phyloP scores from a whole-genome alignment of 2,113 vertebrate genomes.

The Speoplatyrhinus poulsoni region DNA sequence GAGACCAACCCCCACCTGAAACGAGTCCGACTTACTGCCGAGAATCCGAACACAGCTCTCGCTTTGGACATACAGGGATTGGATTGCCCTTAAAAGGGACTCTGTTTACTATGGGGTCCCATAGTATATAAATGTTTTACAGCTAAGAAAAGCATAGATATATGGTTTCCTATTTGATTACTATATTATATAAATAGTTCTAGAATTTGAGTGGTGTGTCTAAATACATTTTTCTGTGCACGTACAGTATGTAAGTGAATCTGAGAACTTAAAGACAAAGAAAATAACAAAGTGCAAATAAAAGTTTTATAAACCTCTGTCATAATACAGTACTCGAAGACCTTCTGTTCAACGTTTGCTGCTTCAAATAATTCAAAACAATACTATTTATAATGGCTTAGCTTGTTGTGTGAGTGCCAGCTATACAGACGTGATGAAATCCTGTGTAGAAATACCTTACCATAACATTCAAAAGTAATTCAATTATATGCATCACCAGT shows the following conservation, averaged over 20 bases:
- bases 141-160: conserved; percentile 6
- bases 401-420: conserved; percentile 40
- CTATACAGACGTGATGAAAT: conserved; percentile 50
- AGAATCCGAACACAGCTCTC: too few relatives aligned
- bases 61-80: too few relatives aligned
- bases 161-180: not conserved
- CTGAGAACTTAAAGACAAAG: not conserved
- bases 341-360: conserved; percentile 31
- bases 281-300: conserved; percentile 4
- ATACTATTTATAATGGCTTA: conserved; percentile 45
- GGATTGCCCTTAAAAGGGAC: too few relatives aligned
- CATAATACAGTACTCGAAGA: conserved; percentile 13
- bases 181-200: not conserved
- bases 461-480: conserved; percentile 63
- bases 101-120: too few relatives aligned
- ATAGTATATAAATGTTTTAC: not conserved
- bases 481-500: conserved; percentile 71
- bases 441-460: conserved; percentile 58
- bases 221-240: too few relatives aligned
- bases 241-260: too few relatives aligned
- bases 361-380: conserved; percentile 46
- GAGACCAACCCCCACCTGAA: too few relatives aligned
- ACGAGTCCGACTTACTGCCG: too few relatives aligned
- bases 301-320: conserved; percentile 22
- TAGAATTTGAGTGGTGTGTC: not conserved